A percentile compares a stretch with the other conserved stretches of the same genome.
Evolutionary conservation across 2,888 invertebrate species (phyloP).

Genomic region (Lochmaea crataegi): DNA sequence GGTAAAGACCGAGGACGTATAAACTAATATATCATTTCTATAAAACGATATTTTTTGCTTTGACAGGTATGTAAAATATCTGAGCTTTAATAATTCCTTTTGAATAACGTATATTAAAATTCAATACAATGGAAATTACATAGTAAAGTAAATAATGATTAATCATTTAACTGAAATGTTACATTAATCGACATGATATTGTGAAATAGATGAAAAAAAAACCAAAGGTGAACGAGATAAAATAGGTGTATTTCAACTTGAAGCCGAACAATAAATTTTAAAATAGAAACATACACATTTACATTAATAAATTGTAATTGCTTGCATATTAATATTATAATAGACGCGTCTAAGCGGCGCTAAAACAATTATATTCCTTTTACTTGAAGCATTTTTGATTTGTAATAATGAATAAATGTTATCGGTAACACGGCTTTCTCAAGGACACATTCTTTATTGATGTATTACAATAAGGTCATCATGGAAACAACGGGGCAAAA

Average conservation of each 20-base stretch:
- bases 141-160: slow-evolving; percentile 1
- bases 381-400: not conserved
- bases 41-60: not conserved
- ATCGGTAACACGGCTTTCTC: not conserved
- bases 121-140: slow-evolving; percentile 18
- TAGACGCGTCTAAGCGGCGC: slow-evolving; percentile 36
- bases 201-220: slow-evolving; percentile 19
- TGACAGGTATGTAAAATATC: not conserved
- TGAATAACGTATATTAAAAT: not conserved
- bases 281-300: slow-evolving; percentile 31
- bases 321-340: slow-evolving; percentile 34
- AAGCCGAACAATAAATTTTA: slow-evolving; percentile 25
- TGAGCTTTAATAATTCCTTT: not conserved
- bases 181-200: slow-evolving; percentile 16
- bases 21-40: no score
- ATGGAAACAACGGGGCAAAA: no score
- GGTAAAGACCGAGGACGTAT: no score
- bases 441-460: not conserved
- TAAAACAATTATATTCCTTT: slow-evolving; percentile 21
- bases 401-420: slow-evolving; percentile 10
- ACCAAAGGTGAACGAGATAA: slow-evolving; percentile 36
- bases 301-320: slow-evolving; percentile 37
- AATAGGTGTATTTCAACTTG: slow-evolving; percentile 19
- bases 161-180: slow-evolving; percentile 19
- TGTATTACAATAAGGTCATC: no score